Base-by-base conservation (phyloP, 2,888 invertebrate genomes). In the Clusia tigrina region DNA sequence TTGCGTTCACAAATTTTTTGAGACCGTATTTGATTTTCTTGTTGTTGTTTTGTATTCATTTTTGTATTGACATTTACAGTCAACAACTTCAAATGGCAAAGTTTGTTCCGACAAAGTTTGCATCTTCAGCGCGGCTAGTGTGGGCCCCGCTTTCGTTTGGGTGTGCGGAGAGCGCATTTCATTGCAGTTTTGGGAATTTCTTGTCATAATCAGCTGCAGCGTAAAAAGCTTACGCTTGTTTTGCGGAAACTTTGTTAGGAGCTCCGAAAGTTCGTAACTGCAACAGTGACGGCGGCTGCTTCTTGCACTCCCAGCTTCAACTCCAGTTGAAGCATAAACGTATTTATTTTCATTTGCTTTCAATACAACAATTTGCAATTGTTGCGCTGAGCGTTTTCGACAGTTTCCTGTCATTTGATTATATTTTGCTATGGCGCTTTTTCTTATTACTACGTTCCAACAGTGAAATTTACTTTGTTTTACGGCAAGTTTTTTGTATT, bases 191-290 rank as follows among this genome's bases (percentile, higher is more conserved):
- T 42, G 42, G n/a, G 42, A 42, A 6, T 42, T 42, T 42, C 42
- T 42, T 42, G 42, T 42, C 42, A 42, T 42, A 42, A 42, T 42
- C 42, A 42, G 42, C n/a, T 42, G 42, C 42, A 42, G 42, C 42
- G 42, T 42, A 42, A 42, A 42, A 42, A 42, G 42, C 42, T 42
- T 42, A 42, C 42, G 42, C 42, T 42, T 42, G 42, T 42, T n/a
- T 42, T 32, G 32, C 32, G 32, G 12, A 32, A 32, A 42, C 42
- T 42, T 42, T 6, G 3, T 12, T 12, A 6, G 32, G 6, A 6
- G 6, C 12, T 12, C 12, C 32, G 32, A 6, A 6, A 6, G 32
- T 12, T 12, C 12, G 32, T 32, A 6, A 32, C 32, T 32, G 32
- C 12, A 32, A 12, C 32, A 32, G 12, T 32, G 32, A 32, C 32